A percentile compares a stretch with the other conserved stretches of the same genome.
These are phyloP conservation scores for Melanotaenia trifasciata DNA, from an alignment of 2,797 vertebrate species.

Conservation along the genomic window DNA sequence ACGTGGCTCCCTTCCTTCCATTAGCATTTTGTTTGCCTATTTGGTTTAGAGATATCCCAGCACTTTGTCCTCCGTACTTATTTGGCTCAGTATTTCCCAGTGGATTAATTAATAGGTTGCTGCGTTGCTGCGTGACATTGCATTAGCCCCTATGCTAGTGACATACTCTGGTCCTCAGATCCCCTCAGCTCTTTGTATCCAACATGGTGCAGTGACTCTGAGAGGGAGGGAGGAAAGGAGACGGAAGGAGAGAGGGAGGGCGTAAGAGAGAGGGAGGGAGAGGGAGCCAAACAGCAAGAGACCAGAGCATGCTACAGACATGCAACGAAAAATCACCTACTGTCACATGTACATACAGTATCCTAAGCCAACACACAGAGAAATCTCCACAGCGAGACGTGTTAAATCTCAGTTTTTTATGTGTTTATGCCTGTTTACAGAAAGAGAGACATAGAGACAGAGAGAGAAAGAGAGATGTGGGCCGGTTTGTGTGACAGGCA, in stretches of 20 bases:
- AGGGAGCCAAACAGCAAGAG: slow-evolving; percentile 47
- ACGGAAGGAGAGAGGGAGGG: slow-evolving; percentile 40
- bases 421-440: slow-evolving; percentile 23
- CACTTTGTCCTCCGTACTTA: slow-evolving; percentile 21
- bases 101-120: slow-evolving; percentile 55
- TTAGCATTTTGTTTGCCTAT: slow-evolving; percentile 49
- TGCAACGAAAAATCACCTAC: slow-evolving; percentile 70
- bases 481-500: slow-evolving; percentile 60
- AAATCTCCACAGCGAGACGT: slow-evolving; percentile 20
- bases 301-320: slow-evolving; percentile 58
- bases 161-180: slow-evolving; percentile 68
- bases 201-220: slow-evolving; percentile 81
- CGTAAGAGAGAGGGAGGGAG: slow-evolving; percentile 13
- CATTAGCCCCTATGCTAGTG: slow-evolving; percentile 73
- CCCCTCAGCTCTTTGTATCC: slow-evolving; percentile 78
- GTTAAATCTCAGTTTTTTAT: slow-evolving; percentile 59
- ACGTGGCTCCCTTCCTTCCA: slow-evolving; percentile 49
- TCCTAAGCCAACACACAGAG: slow-evolving; percentile 26
- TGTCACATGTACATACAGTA: slow-evolving; percentile 50
- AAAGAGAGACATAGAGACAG: slow-evolving; percentile 7
- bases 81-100: slow-evolving; percentile 50
- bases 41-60: slow-evolving; percentile 32
- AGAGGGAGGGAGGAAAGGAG: slow-evolving; percentile 55
- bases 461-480: slow-evolving; percentile 36
- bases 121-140: slow-evolving; percentile 64